phyloP scores from a whole-genome alignment of 2,797 vertebrate genomes.

The Acrossocheilus fasciatus region DNA sequence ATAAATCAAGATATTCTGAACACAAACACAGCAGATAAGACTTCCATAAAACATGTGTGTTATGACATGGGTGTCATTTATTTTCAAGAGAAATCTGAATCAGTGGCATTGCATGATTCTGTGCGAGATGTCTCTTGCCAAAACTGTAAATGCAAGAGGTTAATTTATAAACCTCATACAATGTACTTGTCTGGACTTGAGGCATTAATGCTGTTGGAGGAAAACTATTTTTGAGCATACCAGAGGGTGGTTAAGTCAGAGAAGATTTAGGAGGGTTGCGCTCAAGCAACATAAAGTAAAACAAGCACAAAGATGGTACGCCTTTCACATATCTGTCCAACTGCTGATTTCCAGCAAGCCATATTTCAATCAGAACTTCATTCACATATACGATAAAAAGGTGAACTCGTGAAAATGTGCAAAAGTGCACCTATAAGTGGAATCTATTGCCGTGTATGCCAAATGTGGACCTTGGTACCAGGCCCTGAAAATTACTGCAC shows the following conservation, averaged over 20 bases:
- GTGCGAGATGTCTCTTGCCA: constrained; percentile 58
- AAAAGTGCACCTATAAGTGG: constrained; percentile 29
- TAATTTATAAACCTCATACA: constrained; percentile 76
- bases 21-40: constrained; percentile 64
- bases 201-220: constrained; percentile 68
- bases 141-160: constrained; percentile 75
- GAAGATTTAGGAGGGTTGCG: constrained; percentile 55
- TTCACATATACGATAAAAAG: constrained; percentile 36
- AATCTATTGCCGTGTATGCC: constrained; percentile 56
- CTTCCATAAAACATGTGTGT: constrained; percentile 63
- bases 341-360: constrained; percentile 34
- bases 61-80: constrained; percentile 62
- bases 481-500: constrained; percentile 60
- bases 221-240: constrained; percentile 71
- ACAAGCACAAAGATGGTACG: constrained; percentile 49
- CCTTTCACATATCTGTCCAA: constrained; percentile 35
- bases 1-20: constrained; percentile 61
- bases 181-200: constrained; percentile 77
- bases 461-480: constrained; percentile 62
- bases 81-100: constrained; percentile 59
- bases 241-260: constrained; percentile 65
- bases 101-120: constrained; percentile 61
- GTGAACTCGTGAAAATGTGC: constrained; percentile 30
- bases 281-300: constrained; percentile 56
- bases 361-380: constrained; percentile 29